Evolutionary conservation across 2,888 invertebrate species (phyloP).

Genomic region (Callyntrura guangdongensis): DNA sequence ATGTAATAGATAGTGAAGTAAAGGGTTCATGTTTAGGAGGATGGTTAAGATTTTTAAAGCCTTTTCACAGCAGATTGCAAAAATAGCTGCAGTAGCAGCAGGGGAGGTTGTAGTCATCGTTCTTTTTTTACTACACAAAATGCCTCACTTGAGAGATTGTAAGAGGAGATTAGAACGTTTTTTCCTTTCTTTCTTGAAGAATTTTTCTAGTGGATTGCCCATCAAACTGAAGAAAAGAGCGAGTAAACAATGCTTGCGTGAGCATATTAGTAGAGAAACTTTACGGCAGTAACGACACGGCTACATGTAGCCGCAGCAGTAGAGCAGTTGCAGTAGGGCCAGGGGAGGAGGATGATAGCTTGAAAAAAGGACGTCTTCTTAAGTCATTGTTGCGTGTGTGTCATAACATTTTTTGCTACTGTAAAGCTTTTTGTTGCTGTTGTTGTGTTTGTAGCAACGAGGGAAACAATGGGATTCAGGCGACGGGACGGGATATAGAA

Average conservation of each 20-base stretch:
- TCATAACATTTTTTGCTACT: slow-evolving; percentile 20
- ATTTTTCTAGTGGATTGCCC: slow-evolving; percentile 26
- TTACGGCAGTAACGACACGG: slow-evolving; percentile 2
- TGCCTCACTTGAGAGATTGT: slow-evolving; percentile 66
- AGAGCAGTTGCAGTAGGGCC: background rate
- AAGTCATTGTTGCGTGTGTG: slow-evolving; percentile 40
- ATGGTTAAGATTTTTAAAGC: slow-evolving; percentile 9
- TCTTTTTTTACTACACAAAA: slow-evolving; percentile 20
- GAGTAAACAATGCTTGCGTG: slow-evolving; percentile 44
- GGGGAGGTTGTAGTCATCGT: background rate
- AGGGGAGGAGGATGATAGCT: slow-evolving; percentile 12
- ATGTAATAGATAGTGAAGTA: slow-evolving; percentile 2
- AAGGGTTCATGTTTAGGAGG: no score
- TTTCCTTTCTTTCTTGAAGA: slow-evolving; percentile 26
- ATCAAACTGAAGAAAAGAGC: slow-evolving; percentile 42
- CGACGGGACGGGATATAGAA: slow-evolving; percentile 9
- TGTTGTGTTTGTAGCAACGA: slow-evolving; percentile 4
- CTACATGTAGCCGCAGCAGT: background rate
- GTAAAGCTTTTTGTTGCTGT: slow-evolving; percentile 14
- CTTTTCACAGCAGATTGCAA: background rate
- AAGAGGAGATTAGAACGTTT: slow-evolving; percentile 55
- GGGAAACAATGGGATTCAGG: slow-evolving; percentile 50
- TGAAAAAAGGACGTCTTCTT: slow-evolving; percentile 9
- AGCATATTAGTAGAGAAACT: slow-evolving; percentile 14
- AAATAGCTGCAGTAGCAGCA: background rate